Evolutionary conservation across 2,888 invertebrate species (phyloP), one percentile per base, ranked within the genome.

Genomic region (Phortica okadai): DNA sequence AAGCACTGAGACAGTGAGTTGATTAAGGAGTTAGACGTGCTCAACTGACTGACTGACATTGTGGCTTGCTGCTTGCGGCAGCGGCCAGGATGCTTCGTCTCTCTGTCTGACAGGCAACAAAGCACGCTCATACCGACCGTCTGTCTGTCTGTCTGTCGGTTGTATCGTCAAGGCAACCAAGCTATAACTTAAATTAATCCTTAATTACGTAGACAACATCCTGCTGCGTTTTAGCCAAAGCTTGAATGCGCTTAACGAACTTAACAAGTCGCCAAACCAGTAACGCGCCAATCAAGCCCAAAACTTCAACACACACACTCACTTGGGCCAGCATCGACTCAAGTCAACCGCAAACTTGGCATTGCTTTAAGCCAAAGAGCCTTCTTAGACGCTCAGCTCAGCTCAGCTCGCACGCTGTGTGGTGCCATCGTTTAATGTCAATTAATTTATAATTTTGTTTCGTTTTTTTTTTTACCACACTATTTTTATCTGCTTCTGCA

Each of bases 171-270:
- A 76, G 79, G 77, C 76, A 76, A 75, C 41, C 58, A 62, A 50
- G 33, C 54, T 84, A 83, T 85, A 85, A 85, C 82, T 84, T 86
- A 89, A 90, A 89, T 88, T 90, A 89, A 89, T 89, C 89, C 89
- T 89, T 89, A 90, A 89, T 89, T 90, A 89, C 90, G 86, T 83
- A 86, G 89, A 89, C 89, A 90, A 89, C 87, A 86, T 89, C 90
- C 89, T 89, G 90, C 89, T 89, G 90, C 81, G 89, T 79, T 77
- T 80, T 67, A 45, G 66, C 74, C 74, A 54, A 85, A 83, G 82
- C 85, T 81, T 83, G 83, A 76, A 80, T 81, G 82, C 88, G n/a
- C 70, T 89, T 89, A 89, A 89, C 89, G 89, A 89, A 89, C 89
- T 86, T 88, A 87, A 87, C 89, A 87, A 84, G 86, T 83, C 83